These are phyloP conservation scores for Anthoscopus minutus DNA, from an alignment of 2,113 vertebrate genomes.

Conservation along the genomic window DNA sequence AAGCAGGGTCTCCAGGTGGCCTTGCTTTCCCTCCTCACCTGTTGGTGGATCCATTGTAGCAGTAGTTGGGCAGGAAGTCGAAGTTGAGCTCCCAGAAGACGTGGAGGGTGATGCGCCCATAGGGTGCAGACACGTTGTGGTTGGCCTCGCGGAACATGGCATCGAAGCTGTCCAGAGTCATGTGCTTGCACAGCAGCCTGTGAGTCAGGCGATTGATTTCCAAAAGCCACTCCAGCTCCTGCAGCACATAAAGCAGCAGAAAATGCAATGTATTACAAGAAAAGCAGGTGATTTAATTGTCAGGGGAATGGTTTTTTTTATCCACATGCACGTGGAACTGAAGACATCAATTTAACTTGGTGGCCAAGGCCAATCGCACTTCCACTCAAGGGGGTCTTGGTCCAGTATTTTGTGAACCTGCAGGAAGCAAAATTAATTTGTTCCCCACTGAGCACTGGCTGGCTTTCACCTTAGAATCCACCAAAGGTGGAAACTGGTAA, in stretches of 20 bases:
- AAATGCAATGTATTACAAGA: background rate
- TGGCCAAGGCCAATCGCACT: background rate
- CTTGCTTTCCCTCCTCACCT: slow-evolving; percentile 70
- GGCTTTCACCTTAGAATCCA: slow-evolving; percentile 2
- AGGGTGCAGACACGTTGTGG: slow-evolving; percentile 97
- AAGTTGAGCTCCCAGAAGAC: slow-evolving; percentile 99
- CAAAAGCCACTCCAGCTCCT: slow-evolving; percentile 97
- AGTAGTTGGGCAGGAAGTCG: slow-evolving; percentile 98
- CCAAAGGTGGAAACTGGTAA: background rate
- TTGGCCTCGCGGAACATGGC: slow-evolving; percentile 99
- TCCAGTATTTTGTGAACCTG: background rate
- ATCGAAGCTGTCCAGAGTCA: slow-evolving; percentile 98
- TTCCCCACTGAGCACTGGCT: background rate
- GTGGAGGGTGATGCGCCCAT: slow-evolving; percentile 95
- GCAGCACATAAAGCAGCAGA: background rate
- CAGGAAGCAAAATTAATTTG: background rate
- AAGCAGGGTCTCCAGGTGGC: background rate
- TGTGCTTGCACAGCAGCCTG: slow-evolving; percentile 91
- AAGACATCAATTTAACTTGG: background rate
- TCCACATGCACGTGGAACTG: background rate
- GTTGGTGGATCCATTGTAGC: slow-evolving; percentile 98
- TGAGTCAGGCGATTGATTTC: slow-evolving; percentile 97
- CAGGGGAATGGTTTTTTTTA: background rate
- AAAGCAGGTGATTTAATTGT: background rate
- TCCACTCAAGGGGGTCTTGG: background rate